These are phyloP conservation scores for Crossaster papposus DNA, from an alignment of 53 echinoderm and acorn worm genomes.

Conservation along the genomic window DNA sequence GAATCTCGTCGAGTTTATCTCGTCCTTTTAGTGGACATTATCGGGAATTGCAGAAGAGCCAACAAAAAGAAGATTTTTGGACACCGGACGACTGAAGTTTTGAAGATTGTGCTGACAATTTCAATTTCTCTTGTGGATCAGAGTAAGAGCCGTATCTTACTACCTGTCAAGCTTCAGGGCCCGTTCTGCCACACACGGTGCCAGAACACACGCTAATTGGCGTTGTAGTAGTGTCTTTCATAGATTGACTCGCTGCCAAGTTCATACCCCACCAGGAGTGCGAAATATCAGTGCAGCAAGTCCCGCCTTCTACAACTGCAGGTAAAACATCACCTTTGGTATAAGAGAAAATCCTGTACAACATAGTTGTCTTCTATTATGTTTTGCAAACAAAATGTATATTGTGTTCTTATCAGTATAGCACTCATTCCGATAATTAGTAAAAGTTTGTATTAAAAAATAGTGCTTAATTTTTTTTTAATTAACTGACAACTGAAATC, in stretches of 20 bases:
- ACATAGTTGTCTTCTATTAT: not conserved
- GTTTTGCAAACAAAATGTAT: not conserved
- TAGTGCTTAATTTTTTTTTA: no score
- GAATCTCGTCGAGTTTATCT: not conserved
- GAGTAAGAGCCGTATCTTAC: conserved; percentile 25
- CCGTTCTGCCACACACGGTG: conserved; percentile 43
- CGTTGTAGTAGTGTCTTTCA: conserved; percentile 17
- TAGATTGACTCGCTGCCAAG: conserved; percentile 7
- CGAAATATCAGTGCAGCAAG: not conserved
- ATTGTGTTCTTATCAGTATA: no score
- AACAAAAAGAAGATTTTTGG: not conserved
- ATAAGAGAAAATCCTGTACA: not conserved
- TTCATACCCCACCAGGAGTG: not conserved
- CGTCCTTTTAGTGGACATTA: conserved; percentile 22
- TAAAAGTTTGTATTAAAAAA: no score
- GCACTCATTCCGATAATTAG: no score
- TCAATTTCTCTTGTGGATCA: not conserved
- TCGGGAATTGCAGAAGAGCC: not conserved
- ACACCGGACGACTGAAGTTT: not conserved
- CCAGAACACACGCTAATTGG: conserved; percentile 40
- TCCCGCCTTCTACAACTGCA: not conserved
- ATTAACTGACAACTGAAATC: no score
- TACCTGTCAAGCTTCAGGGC: conserved; percentile 33
- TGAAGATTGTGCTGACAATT: conserved; percentile 4
- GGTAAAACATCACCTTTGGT: not conserved